These are phyloP conservation scores for Sprattus sprattus DNA, from an alignment of 2,113 vertebrate genomes.

Conservation along the genomic window DNA sequence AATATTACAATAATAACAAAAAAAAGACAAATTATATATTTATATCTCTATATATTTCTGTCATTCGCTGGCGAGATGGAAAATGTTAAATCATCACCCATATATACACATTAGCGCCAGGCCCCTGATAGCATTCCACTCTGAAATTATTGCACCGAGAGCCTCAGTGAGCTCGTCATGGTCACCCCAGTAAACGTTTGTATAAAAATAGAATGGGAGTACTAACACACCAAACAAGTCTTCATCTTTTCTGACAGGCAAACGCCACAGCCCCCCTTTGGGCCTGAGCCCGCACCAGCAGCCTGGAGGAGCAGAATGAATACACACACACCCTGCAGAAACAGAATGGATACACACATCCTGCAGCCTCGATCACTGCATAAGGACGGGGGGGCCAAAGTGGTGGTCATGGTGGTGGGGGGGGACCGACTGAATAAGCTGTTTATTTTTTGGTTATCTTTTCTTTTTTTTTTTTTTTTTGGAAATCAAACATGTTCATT, in stretches of 20 bases:
- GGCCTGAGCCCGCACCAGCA: constrained; percentile 58
- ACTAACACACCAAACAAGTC: constrained; percentile 81
- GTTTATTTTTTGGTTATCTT: constrained; percentile 7
- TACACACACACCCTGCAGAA: constrained; percentile 45
- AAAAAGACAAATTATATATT: constrained; percentile 52
- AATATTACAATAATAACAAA: constrained; percentile 60
- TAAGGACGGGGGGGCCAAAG: background rate
- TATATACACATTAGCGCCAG: constrained; percentile 78
- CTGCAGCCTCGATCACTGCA: constrained; percentile 51
- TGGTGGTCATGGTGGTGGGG: background rate
- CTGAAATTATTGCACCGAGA: constrained; percentile 94
- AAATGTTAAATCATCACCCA: constrained; percentile 63
- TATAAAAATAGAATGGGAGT: constrained; percentile 86
- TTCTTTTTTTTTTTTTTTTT: background rate
- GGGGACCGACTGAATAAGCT: background rate
- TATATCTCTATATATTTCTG: constrained; percentile 50
- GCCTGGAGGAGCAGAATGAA: constrained; percentile 56
- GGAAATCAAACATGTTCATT: constrained; percentile 2
- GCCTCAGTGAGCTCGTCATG: constrained; percentile 82
- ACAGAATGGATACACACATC: constrained; percentile 51
- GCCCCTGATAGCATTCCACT: constrained; percentile 72
- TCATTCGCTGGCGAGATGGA: constrained; percentile 69
- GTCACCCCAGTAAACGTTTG: constrained; percentile 76
- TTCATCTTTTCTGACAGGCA: constrained; percentile 67
- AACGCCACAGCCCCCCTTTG: constrained; percentile 52